Evolutionary conservation across 1,140 invertebrate species (phyloP).

Genomic region (Choristoneura fumiferana): DNA sequence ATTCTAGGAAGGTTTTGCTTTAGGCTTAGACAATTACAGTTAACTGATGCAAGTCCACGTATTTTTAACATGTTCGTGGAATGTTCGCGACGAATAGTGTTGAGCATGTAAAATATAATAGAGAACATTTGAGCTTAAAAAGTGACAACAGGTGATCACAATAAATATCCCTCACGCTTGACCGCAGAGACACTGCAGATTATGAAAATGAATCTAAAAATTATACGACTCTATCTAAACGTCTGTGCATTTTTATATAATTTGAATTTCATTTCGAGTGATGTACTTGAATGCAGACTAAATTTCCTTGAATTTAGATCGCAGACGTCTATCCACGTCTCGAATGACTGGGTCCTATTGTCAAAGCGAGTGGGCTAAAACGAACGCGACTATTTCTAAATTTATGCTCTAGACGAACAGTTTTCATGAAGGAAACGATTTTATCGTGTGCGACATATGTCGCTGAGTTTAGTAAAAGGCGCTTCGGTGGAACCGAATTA

Average conservation of each 20-base stretch:
- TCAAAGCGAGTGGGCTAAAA: constrained; percentile 7
- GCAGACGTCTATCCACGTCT: constrained; percentile 55
- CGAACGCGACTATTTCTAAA: neutral
- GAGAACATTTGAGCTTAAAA: too few species aligned
- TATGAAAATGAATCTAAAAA: constrained; percentile 76
- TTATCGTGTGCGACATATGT: constrained; percentile 20
- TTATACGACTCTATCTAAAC: constrained; percentile 61
- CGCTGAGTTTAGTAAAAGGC: constrained; percentile 32
- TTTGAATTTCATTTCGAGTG: constrained; percentile 53
- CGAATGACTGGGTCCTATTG: constrained; percentile 12
- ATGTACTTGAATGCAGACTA: constrained; percentile 72
- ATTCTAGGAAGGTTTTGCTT: too few species aligned
- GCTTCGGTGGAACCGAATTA: constrained; percentile 56
- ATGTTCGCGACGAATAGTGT: too few species aligned
- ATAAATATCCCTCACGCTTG: constrained; percentile 33
- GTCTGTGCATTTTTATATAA: constrained; percentile 73
- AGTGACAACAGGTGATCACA: too few species aligned
- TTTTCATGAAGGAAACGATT: constrained; percentile 33
- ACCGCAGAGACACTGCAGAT: constrained; percentile 69
- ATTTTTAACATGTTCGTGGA: too few species aligned
- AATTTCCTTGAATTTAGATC: constrained; percentile 77
- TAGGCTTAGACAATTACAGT: too few species aligned
- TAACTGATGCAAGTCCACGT: too few species aligned
- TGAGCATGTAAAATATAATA: too few species aligned
- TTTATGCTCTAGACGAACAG: neutral